Evolutionary conservation across 2,888 invertebrate genomes (phyloP).

Genomic region (Clitarchus hookeri): DNA sequence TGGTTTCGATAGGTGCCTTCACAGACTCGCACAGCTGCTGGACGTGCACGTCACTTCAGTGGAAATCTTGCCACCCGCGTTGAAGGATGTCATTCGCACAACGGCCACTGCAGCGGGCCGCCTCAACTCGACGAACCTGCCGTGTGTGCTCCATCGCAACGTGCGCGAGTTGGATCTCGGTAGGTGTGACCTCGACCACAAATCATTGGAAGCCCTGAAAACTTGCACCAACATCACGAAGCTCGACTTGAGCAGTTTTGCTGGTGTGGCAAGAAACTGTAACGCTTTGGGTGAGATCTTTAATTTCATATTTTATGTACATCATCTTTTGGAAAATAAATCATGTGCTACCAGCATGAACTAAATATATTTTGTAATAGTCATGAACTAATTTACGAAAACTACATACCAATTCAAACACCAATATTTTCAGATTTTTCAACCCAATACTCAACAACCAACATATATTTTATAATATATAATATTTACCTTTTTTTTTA

Average conservation of each 20-base stretch:
- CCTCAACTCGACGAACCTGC: not conserved
- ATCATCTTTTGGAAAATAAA: no score
- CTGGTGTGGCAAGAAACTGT: not conserved
- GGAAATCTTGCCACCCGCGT: not conserved
- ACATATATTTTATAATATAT: no score
- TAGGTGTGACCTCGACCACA: not conserved
- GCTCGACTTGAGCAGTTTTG: not conserved
- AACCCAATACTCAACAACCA: no score
- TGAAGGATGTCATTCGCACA: not conserved
- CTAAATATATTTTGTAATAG: no score
- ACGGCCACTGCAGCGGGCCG: not conserved
- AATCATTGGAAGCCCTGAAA: not conserved
- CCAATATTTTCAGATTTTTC: no score
- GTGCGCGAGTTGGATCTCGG: not conserved
- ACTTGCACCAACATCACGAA: not conserved
- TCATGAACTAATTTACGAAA: no score
- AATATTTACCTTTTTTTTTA: no score
- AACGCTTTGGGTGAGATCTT: not conserved
- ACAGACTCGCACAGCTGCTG: not conserved
- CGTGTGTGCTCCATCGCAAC: not conserved
- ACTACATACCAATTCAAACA: no score
- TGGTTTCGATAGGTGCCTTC: not conserved
- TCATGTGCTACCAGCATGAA: no score
- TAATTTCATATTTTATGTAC: not conserved
- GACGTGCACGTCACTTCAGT: not conserved